Conservation (phyloP, 2,113 vertebrate genomes). For the Plectropomus leopardus region DNA sequence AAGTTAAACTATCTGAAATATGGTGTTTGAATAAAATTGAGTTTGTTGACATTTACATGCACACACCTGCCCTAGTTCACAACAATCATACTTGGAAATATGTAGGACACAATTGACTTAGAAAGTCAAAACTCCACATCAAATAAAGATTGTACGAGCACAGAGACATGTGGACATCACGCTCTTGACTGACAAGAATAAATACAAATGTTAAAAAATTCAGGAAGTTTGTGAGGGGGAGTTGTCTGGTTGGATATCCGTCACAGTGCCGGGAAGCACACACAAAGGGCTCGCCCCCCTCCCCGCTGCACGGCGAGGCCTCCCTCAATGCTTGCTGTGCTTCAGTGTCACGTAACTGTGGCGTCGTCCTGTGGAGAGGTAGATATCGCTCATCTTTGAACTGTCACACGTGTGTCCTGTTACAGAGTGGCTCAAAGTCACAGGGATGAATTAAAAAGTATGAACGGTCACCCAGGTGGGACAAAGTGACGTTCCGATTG, state of each 20-base stretch:
- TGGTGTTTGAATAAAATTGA: not conserved
- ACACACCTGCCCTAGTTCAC: not conserved
- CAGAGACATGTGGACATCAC: not conserved
- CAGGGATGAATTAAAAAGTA: not conserved
- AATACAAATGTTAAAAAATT: conserved; percentile 47
- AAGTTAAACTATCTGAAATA: conserved; percentile 54
- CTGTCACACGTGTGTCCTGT: conserved; percentile 1
- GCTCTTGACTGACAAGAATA: conserved; percentile 33
- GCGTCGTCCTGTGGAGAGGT: conserved; percentile 53
- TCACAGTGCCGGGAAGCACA: conserved; percentile 5
- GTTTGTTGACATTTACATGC: not conserved
- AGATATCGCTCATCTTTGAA: conserved; percentile 49
- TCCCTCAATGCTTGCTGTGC: conserved; percentile 2
- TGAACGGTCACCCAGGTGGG: not conserved
- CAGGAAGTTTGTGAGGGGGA: not conserved
- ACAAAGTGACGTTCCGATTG: not conserved
- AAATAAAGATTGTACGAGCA: conserved; percentile 18
- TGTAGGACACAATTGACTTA: conserved; percentile 12
- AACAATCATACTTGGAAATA: not conserved
- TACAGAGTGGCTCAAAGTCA: not conserved
- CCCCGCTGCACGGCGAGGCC: not conserved
- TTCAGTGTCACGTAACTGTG: conserved; percentile 14
- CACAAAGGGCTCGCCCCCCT: not conserved
- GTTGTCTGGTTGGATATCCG: conserved; percentile 35
- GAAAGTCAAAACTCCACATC: not conserved